Evolutionary conservation across 1,140 invertebrate genomes (phyloP).

Genomic region (Drosophila malerkotliana): DNA sequence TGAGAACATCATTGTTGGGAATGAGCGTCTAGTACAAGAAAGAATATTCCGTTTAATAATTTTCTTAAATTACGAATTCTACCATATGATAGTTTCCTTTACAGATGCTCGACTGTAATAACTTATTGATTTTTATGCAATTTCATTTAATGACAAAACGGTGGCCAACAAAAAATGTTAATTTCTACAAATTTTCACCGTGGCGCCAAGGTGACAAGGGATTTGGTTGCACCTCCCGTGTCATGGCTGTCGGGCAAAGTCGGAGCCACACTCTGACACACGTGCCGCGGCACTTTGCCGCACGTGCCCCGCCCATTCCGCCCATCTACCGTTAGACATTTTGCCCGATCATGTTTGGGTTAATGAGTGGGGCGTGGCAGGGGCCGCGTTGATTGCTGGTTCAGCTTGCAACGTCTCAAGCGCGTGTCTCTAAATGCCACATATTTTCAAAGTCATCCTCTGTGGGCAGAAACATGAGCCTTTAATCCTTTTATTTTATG

Average conservation of each 20-base stretch:
- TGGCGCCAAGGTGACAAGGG: conserved; percentile 56
- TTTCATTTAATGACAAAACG: conserved; percentile 75
- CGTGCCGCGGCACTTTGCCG: conserved; percentile 57
- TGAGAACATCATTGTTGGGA: too few species aligned
- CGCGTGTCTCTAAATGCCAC: conserved; percentile 22
- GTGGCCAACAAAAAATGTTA: conserved; percentile 65
- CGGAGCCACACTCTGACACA: conserved; percentile 31
- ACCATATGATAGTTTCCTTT: neutral
- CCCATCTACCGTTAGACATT: conserved; percentile 72
- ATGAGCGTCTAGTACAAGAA: too few species aligned
- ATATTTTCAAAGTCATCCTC: conserved; percentile 43
- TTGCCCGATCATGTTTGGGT: conserved; percentile 75
- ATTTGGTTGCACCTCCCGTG: conserved; percentile 39
- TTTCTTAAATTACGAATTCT: neutral
- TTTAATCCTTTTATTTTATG: conserved; percentile 2
- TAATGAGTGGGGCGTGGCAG: conserved; percentile 78
- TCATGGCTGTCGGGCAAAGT: conserved; percentile 31
- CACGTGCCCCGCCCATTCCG: conserved; percentile 63
- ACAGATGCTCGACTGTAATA: conserved; percentile 4
- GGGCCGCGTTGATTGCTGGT: conserved; percentile 69
- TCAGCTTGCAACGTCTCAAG: conserved; percentile 59
- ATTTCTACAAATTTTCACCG: conserved; percentile 83
- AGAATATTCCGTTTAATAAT: too few species aligned
- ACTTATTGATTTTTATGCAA: conserved; percentile 78
- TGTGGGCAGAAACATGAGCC: neutral